These are phyloP conservation scores for Zonotrichia albicollis DNA, from an alignment of 2,797 vertebrate species.

Conservation along the genomic window DNA sequence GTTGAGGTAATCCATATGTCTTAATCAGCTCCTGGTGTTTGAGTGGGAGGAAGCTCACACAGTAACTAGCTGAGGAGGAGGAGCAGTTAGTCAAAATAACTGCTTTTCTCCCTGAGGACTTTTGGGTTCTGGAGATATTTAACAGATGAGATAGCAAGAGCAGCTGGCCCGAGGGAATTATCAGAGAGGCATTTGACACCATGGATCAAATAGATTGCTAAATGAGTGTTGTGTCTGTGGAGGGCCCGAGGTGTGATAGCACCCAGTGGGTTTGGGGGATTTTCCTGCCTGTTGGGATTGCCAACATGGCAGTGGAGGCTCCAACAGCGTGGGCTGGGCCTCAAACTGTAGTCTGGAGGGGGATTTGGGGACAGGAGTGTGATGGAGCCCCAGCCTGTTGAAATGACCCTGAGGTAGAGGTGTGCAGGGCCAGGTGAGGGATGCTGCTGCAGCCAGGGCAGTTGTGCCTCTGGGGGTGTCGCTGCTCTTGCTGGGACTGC, in stretches of 20 bases:
- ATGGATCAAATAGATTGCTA: background rate
- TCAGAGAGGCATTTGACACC: constrained; percentile 4
- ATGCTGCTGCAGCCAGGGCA: background rate
- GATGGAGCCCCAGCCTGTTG: background rate
- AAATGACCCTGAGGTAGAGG: background rate
- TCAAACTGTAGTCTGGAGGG: background rate
- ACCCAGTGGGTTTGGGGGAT: background rate
- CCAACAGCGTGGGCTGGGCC: accelerated
- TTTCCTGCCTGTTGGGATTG: background rate
- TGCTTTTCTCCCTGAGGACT: constrained; percentile 48
- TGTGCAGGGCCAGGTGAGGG: background rate
- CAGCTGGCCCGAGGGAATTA: constrained; percentile 33
- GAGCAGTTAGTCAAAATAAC: constrained; percentile 68
- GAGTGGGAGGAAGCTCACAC: constrained; percentile 65
- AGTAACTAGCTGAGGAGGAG: constrained; percentile 61
- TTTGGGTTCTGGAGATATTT: constrained; percentile 49
- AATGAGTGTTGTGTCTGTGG: background rate
- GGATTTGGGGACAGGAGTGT: background rate
- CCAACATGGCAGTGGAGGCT: background rate
- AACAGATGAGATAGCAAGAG: constrained; percentile 52
- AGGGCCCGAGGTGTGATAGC: background rate
- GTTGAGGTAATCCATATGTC: constrained; percentile 71
- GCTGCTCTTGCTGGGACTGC: background rate
- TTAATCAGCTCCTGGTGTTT: constrained; percentile 63
- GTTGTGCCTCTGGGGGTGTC: accelerated